Percentiles rank a stretch among this genome's conserved stretches.
Conservation (phyloP, 2,797 vertebrate species). For the Microctenopoma lineatum region DNA sequence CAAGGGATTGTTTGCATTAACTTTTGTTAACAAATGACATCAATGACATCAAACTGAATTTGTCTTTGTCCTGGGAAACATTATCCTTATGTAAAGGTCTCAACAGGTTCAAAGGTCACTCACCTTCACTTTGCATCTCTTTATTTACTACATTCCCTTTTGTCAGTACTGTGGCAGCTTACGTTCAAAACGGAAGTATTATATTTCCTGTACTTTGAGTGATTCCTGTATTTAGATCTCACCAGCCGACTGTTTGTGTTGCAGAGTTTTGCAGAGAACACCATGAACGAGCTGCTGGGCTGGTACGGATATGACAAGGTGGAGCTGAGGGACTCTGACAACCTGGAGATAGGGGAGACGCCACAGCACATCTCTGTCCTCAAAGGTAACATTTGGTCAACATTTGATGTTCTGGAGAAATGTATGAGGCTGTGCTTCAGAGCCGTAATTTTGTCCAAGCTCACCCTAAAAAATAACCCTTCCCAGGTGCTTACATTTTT, state of each 20-base stretch:
- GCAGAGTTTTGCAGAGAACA: constrained; percentile 99
- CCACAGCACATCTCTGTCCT: constrained; percentile 98
- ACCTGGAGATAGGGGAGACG: constrained; percentile 95
- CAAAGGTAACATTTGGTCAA: constrained; percentile 85
- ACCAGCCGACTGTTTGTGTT: constrained; percentile 72
- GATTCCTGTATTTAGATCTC: constrained; percentile 1
- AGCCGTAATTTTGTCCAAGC: constrained; percentile 6
- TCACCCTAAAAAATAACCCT: background rate
- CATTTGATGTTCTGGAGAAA: background rate
- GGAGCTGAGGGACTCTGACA: constrained; percentile 98
- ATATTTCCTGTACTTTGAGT: constrained; percentile 3
- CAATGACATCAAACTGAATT: constrained; percentile 25
- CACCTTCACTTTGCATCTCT: constrained; percentile 6
- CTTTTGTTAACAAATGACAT: constrained; percentile 25
- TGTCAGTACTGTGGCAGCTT: background rate
- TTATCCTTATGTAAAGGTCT: constrained; percentile 11
- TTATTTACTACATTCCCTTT: background rate
- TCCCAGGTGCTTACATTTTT: background rate
- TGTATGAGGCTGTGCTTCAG: no score
- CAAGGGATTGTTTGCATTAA: constrained; percentile 21
- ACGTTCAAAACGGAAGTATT: background rate
- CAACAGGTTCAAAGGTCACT: background rate
- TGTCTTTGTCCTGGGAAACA: background rate
- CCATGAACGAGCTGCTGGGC: constrained; percentile 99
- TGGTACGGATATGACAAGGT: constrained; percentile 99